Evolutionary conservation across 2,888 invertebrate genomes (phyloP), one percentile per base, ranked within the genome.

Genomic region (Drosophila affinis): DNA sequence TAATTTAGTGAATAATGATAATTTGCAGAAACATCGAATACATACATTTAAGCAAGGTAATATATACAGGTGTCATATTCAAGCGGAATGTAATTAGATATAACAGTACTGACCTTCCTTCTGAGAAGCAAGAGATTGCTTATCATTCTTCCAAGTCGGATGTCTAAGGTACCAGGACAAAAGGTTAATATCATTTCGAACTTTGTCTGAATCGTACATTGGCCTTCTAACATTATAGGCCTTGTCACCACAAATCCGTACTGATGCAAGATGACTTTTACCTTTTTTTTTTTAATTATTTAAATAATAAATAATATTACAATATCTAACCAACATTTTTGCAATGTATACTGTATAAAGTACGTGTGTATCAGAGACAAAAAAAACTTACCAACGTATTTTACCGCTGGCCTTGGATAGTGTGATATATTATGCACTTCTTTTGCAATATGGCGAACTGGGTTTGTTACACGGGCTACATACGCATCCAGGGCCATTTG

Each of bases 101-200:
- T 5, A 58, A 59, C 64, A 77, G 67, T 55, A 87, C 90, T 81
- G 89, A 91, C 91, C 90, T 91, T 88, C 80, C 62, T 82, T 79
- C 56, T 74, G 77, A 77, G 80, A 62, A 65, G 72, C 75, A 72
- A 79, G 76, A 48, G 64, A 60, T 72, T 77, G 75, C 71, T 84
- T 88, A 65, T 86, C 85, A 77, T 61, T 81, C 67, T 87, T 88
- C 72, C 95, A 95, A 86, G 94, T 94, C 86, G 95, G 94, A 93
- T 96, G 95, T 93, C 95, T 96, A 93, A 95, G 95, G 94, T 97
- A 97, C 94, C 95, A 97, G 91, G 97, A 97, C 91, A 97, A 94
- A 90, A 96, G 95, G 91, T 96, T 96, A 92, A 97, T 96, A 93
- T 97, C 97, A 92, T 95, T 96, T 92, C 95, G 95, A 92, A 97